phyloP scores from a whole-genome alignment of 1,140 invertebrate genomes.

The Amyelois transitella region DNA sequence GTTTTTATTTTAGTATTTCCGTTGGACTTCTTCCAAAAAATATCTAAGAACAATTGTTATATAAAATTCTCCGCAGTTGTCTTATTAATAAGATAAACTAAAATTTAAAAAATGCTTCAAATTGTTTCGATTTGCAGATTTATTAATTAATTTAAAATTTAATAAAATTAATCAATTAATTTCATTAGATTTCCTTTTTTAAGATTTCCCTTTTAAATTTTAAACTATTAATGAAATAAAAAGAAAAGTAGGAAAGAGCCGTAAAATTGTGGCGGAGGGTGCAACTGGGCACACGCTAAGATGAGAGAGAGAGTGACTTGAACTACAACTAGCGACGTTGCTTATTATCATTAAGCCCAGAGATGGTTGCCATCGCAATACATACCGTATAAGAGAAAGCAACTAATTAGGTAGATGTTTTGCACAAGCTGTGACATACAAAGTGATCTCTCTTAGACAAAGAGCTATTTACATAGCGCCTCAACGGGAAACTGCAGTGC shows the following conservation, averaged over 20 bases:
- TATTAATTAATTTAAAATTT: too few species aligned
- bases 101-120: too few species aligned
- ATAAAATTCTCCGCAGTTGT: background rate
- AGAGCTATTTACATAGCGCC: background rate
- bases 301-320: too few species aligned
- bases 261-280: too few species aligned
- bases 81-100: background rate
- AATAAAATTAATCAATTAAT: too few species aligned
- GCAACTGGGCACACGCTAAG: too few species aligned
- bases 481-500: background rate
- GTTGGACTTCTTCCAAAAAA: conserved; percentile 25
- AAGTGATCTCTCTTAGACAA: background rate
- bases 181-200: too few species aligned
- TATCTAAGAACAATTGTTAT: background rate
- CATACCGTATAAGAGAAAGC: conserved; percentile 5
- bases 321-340: too few species aligned
- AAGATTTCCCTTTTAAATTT: too few species aligned
- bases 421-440: background rate
- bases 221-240: too few species aligned
- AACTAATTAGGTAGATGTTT: conserved; percentile 1
- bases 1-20: conserved; percentile 25
- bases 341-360: background rate
- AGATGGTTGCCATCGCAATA: background rate
- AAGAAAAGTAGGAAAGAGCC: too few species aligned
- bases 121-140: too few species aligned